Evolutionary conservation across 2,797 vertebrate genomes (phyloP).

Genomic region (Pelobates cultripes): DNA sequence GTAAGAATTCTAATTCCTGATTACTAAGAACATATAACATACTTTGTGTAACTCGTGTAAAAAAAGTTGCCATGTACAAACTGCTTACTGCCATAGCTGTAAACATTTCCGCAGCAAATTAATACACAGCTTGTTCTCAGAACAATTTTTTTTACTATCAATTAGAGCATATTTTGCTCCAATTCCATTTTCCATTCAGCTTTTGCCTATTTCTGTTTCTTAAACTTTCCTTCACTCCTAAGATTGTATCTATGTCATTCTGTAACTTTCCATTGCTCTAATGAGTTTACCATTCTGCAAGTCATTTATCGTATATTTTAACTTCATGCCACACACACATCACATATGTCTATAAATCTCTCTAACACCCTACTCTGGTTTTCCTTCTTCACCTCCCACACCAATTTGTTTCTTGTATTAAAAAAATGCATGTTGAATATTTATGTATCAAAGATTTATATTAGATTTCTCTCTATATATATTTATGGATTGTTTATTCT

Average conservation of each 20-base stretch:
- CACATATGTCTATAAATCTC: background rate
- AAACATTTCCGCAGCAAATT: constrained; percentile 37
- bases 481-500: no score
- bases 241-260: constrained; percentile 6
- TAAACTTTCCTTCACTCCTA: constrained; percentile 10
- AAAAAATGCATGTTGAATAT: background rate
- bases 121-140: constrained; percentile 23
- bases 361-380: constrained; percentile 13
- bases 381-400: constrained; percentile 1
- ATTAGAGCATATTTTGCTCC: constrained; percentile 18
- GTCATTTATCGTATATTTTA: constrained; percentile 36
- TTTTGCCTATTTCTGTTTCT: background rate
- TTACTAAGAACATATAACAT: no score
- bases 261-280: constrained; percentile 37
- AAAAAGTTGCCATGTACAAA: constrained; percentile 2
- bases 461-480: background rate
- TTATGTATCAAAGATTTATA: background rate
- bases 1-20: no score
- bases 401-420: background rate
- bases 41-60: no score
- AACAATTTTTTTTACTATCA: constrained; percentile 28
- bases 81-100: constrained; percentile 5
- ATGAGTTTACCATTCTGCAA: constrained; percentile 33
- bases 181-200: constrained; percentile 29
- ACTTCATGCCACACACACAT: constrained; percentile 22